A percentile compares a stretch with the other conserved stretches of the same genome.
Evolutionary conservation across 1,140 invertebrate species (phyloP).

Genomic region (Coboldia fuscipes): DNA sequence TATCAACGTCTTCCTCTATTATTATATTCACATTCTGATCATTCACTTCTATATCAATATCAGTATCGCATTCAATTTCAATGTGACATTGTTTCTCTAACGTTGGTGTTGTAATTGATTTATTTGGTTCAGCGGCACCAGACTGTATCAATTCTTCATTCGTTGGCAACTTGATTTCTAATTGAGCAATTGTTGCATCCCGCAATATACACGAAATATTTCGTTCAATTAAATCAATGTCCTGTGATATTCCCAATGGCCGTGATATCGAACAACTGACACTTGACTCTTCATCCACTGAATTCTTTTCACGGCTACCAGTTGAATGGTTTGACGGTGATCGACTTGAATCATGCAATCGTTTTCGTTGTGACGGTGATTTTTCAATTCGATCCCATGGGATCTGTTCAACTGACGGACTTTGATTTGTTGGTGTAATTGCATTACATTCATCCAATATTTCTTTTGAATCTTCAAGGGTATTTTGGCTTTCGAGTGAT

Average conservation of each 20-base stretch:
- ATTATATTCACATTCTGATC: too few species aligned
- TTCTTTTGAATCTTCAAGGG: slow-evolving; percentile 19
- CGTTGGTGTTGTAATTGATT: slow-evolving; percentile 26
- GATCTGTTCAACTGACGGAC: too few species aligned
- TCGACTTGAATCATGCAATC: too few species aligned
- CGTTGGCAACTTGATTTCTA: slow-evolving; percentile 15
- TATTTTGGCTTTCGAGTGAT: slow-evolving; percentile 18
- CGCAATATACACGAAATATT: too few species aligned
- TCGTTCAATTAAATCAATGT: slow-evolving; percentile 34
- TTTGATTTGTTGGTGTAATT: too few species aligned
- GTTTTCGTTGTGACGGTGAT: too few species aligned
- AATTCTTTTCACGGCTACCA: slow-evolving; percentile 29
- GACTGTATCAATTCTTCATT: slow-evolving; percentile 9
- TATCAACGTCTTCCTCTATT: too few species aligned
- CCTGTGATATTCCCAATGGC: slow-evolving; percentile 50
- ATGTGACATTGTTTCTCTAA: slow-evolving; percentile 35
- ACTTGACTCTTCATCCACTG: slow-evolving; percentile 51
- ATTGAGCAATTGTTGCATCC: too few species aligned
- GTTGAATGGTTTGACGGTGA: too few species aligned
- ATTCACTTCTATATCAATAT: slow-evolving; percentile 16
- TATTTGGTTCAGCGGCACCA: slow-evolving; percentile 21
- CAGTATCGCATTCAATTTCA: slow-evolving; percentile 22
- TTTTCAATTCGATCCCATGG: too few species aligned
- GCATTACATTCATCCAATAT: too few species aligned
- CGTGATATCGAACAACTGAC: slow-evolving; percentile 56